A percentile compares a stretch with the other conserved stretches of the same genome.
These are phyloP conservation scores for Misgurnus mizolepis DNA, from an alignment of 2,113 vertebrate genomes.

Conservation along the genomic window DNA sequence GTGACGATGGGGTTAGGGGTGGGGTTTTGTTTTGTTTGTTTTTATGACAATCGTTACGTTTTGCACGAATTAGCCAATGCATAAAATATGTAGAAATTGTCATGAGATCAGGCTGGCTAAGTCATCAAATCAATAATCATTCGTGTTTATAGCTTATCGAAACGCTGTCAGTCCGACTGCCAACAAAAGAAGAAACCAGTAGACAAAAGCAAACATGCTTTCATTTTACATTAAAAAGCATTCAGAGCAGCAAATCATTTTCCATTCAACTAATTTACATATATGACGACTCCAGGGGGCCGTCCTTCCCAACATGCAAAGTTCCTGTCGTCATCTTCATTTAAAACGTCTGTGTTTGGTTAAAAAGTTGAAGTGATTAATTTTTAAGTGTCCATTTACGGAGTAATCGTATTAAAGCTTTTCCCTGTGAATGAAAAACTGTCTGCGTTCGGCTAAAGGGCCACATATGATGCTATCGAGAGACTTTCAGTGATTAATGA, in stretches of 20 bases:
- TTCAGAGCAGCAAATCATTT: slow-evolving; percentile 42
- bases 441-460: too few species aligned
- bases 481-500: too few species aligned
- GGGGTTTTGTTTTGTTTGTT: too few species aligned
- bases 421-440: too few species aligned
- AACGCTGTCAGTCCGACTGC: background rate
- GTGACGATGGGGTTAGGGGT: too few species aligned
- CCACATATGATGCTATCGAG: too few species aligned
- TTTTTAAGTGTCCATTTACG: slow-evolving; percentile 14
- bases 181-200: slow-evolving; percentile 25
- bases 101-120: too few species aligned
- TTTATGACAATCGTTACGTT: too few species aligned
- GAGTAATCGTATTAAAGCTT: background rate
- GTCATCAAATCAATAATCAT: slow-evolving; percentile 28
- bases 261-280: slow-evolving; percentile 13
- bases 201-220: slow-evolving; percentile 26
- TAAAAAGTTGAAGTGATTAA: background rate
- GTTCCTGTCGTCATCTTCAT: slow-evolving; percentile 3
- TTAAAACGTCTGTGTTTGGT: slow-evolving; percentile 9
- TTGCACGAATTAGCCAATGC: too few species aligned
- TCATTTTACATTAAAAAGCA: slow-evolving; percentile 35
- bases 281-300: background rate
- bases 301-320: slow-evolving; percentile 8
- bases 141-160: slow-evolving; percentile 17
- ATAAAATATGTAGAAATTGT: too few species aligned